Evolutionary conservation across 1,140 invertebrate species (phyloP), one percentile per base, ranked within the genome.

Genomic region (Geopemphigus sp.): DNA sequence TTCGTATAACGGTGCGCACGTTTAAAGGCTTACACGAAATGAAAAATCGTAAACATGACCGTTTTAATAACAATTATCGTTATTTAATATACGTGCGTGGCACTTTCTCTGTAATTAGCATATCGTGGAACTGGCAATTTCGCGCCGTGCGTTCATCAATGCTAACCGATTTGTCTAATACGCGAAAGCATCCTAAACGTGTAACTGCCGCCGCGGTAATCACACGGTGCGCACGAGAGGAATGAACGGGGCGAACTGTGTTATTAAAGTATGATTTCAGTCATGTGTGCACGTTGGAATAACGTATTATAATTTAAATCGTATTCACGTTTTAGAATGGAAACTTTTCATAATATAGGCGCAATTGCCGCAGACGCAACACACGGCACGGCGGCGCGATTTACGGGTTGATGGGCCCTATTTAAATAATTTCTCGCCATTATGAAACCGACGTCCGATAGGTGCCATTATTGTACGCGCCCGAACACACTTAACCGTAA

Each of bases 301-400:
- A 68, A 24, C 47, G 47, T 64, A 22, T 39, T 39, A 63, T 66
- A 50, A 50, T 68, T 50, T 68, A 68, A 68, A 68, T 68, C 5
- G 12, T 68, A 68, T 68, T 68, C 66, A 68, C 66, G 66, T 68
- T 68, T 68, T 68, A 68, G 66, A 68, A 68, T 50, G 66, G 39
- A 6, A 26, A 50, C 15, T 12, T 14, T 32, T 61, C 15, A 24
- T 12, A 68, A 8, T 2, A 11, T 12, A 68, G 22, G 17, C 22
- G 14, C n/a, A 15, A 50, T 11, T 26, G 14, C 22, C 17, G 32
- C 8, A 8, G 3, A 39, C 32, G 32, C 32, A 39, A 39, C 32
- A 39, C 3, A 39, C 32, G 32, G 32, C 32, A 39, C 32, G 32
- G 32, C 32, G 39, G 22, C 26, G 1, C 14, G 45, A 68, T 68